These are phyloP conservation scores for Drosophila sulfurigaster DNA, from an alignment of 1,140 invertebrate species.

Conservation along the genomic window DNA sequence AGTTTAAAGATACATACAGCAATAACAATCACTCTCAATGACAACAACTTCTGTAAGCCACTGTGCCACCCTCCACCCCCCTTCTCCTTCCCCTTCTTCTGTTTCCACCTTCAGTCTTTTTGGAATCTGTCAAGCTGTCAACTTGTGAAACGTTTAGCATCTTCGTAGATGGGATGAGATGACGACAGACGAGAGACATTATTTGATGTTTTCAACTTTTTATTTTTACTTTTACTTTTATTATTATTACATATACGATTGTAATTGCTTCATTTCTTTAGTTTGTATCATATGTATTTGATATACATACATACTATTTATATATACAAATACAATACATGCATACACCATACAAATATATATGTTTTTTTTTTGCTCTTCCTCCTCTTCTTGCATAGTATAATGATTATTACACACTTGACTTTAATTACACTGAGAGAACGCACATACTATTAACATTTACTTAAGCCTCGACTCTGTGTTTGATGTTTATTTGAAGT, in stretches of 20 bases:
- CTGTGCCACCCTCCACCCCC: neutral
- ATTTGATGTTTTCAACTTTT: constrained; percentile 69
- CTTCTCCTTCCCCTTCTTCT: too few species aligned
- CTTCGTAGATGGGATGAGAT: constrained; percentile 43
- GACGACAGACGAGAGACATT: constrained; percentile 26
- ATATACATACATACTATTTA: constrained; percentile 65
- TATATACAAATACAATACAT: constrained; percentile 58
- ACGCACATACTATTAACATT: constrained; percentile 60
- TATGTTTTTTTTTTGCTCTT: constrained; percentile 47
- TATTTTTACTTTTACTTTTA: constrained; percentile 65
- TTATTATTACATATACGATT: constrained; percentile 68
- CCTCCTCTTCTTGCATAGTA: constrained; percentile 3
- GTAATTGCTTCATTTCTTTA: constrained; percentile 83
- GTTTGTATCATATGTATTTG: constrained; percentile 72
- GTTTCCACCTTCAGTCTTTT: neutral
- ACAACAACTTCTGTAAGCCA: neutral
- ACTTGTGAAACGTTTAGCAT: constrained; percentile 34
- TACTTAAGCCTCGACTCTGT: constrained; percentile 49
- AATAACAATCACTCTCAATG: constrained; percentile 82
- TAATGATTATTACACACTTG: constrained; percentile 19
- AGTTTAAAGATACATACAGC: constrained; percentile 89
- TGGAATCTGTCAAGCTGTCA: neutral
- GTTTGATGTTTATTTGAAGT: constrained; percentile 26
- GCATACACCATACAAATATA: constrained; percentile 54
- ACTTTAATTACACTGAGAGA: constrained; percentile 64